Conservation (phyloP, 2,888 invertebrate genomes). For the Plagodis pulveraria region DNA sequence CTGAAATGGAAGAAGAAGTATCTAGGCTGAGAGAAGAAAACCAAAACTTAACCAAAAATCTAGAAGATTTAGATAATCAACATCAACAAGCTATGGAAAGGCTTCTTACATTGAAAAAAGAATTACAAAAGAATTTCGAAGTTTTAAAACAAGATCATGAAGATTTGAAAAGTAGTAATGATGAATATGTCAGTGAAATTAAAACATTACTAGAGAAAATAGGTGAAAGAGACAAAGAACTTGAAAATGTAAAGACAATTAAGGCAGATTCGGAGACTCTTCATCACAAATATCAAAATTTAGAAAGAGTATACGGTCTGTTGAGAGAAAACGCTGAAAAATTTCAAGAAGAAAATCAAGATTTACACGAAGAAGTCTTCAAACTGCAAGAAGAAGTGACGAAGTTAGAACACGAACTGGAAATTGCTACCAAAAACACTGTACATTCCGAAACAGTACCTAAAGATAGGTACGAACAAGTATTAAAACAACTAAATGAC, state of each 20-base stretch:
- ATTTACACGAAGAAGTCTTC: slow-evolving; percentile 80
- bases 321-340: slow-evolving; percentile 78
- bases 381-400: slow-evolving; percentile 78
- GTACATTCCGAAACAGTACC: slow-evolving; percentile 63
- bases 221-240: slow-evolving; percentile 73
- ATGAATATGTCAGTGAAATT: slow-evolving; percentile 74
- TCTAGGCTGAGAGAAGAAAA: slow-evolving; percentile 84
- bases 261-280: slow-evolving; percentile 71
- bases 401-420: slow-evolving; percentile 75
- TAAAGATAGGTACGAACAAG: slow-evolving; percentile 65
- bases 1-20: slow-evolving; percentile 69
- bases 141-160: slow-evolving; percentile 76
- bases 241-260: slow-evolving; percentile 51
- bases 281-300: slow-evolving; percentile 76
- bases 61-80: slow-evolving; percentile 90
- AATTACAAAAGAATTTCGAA: slow-evolving; percentile 81
- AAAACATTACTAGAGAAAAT: slow-evolving; percentile 70
- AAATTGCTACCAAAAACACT: slow-evolving; percentile 59
- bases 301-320: slow-evolving; percentile 73
- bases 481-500: slow-evolving; percentile 65
- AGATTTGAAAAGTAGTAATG: slow-evolving; percentile 73
- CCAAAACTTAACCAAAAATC: slow-evolving; percentile 80
- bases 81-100: slow-evolving; percentile 89
- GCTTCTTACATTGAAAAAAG: slow-evolving; percentile 80
- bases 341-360: slow-evolving; percentile 82